Evolutionary conservation across 1,140 invertebrate species (phyloP).

Genomic region (Euborellia annulipes): DNA sequence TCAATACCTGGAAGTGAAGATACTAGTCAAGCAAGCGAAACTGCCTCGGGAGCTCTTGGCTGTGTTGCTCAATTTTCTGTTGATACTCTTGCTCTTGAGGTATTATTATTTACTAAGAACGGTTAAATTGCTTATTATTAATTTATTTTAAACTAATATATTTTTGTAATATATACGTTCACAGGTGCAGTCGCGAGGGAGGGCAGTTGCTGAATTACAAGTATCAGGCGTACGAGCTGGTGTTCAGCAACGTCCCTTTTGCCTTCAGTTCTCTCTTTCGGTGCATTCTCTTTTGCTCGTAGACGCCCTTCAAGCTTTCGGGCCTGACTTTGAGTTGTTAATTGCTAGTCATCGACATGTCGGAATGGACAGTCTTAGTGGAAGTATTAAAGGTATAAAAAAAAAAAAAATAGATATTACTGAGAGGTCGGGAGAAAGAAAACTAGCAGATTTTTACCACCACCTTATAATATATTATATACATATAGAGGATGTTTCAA

Average conservation of each 20-base stretch:
- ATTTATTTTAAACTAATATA: neutral
- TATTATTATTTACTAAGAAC: too few species aligned
- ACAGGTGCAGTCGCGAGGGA: conserved; percentile 50
- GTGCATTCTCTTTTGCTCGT: conserved; percentile 84
- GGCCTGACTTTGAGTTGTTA: conserved; percentile 84
- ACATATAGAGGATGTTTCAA: too few species aligned
- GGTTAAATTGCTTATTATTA: too few species aligned
- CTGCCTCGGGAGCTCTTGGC: too few species aligned
- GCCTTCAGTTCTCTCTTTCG: conserved; percentile 61
- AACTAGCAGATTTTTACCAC: too few species aligned
- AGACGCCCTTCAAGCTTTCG: conserved; percentile 88
- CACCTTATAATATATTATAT: too few species aligned
- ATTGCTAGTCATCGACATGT: conserved; percentile 89
- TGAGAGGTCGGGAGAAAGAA: too few species aligned
- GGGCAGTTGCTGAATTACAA: conserved; percentile 78
- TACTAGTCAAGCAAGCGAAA: too few species aligned
- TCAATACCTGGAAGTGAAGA: too few species aligned
- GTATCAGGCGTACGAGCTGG: conserved; percentile 70
- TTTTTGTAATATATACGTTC: conserved; percentile 1
- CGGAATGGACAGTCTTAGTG: conserved; percentile 87
- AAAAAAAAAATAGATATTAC: too few species aligned
- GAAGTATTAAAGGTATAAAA: conserved; percentile 81
- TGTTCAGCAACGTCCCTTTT: conserved; percentile 49
- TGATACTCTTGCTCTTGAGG: neutral
- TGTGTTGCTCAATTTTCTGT: too few species aligned